These are phyloP conservation scores for Phylloscopus collybita DNA, from an alignment of 2,797 vertebrate species.

Conservation along the genomic window DNA sequence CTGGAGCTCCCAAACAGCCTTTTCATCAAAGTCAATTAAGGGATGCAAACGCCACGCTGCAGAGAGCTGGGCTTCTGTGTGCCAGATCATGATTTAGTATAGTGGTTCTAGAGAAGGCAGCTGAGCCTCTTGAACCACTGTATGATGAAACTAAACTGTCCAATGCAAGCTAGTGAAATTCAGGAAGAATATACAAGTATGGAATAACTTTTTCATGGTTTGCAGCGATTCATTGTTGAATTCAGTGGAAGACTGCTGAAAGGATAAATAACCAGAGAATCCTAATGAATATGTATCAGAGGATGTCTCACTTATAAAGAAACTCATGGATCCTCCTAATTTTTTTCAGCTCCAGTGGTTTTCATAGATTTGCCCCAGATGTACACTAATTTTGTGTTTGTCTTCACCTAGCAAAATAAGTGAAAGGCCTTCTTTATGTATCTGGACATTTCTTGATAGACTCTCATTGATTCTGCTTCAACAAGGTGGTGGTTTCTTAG, in stretches of 20 bases:
- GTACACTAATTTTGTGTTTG: background rate
- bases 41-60: background rate
- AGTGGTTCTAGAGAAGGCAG: background rate
- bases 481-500: background rate
- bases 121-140: background rate
- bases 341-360: background rate
- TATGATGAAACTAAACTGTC: background rate
- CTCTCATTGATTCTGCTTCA: background rate
- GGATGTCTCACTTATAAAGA: background rate
- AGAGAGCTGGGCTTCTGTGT: background rate
- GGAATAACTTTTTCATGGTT: background rate
- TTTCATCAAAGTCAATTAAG: constrained; percentile 51
- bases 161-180: background rate
- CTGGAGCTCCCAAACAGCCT: background rate
- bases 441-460: background rate
- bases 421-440: background rate
- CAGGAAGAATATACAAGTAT: background rate
- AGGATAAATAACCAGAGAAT: background rate
- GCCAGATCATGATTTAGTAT: background rate
- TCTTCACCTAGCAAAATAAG: background rate
- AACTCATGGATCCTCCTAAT: background rate
- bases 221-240: background rate
- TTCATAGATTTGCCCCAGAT: background rate
- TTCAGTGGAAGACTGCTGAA: background rate
- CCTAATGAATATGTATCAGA: background rate